Percentiles rank a stretch among this genome's conserved stretches.
Evolutionary conservation across 2,797 vertebrate genomes (phyloP).

Genomic region (Diceros bicornis): DNA sequence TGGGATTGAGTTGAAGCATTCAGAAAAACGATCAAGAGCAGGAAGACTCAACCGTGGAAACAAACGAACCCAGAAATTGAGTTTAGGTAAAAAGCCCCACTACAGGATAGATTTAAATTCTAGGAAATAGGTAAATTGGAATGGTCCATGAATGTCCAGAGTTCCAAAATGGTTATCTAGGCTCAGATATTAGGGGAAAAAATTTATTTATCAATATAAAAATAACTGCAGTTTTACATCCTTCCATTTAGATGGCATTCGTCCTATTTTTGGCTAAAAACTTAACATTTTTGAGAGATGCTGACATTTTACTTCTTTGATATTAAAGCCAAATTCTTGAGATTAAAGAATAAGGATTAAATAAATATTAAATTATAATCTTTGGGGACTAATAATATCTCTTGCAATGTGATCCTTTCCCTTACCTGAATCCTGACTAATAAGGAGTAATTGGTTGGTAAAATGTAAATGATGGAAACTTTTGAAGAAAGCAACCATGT

Average conservation of each 20-base stretch:
- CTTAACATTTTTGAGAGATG: not conserved
- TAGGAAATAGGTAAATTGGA: not conserved
- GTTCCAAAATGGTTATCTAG: not conserved
- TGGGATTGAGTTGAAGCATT: constrained; percentile 10
- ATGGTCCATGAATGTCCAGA: not conserved
- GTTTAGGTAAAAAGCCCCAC: not conserved
- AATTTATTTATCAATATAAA: not conserved
- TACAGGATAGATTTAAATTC: not conserved
- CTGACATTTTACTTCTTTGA: not conserved
- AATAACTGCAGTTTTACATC: constrained; percentile 20
- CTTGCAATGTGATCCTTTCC: not conserved
- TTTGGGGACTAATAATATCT: not conserved
- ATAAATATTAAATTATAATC: not conserved
- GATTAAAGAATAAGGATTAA: constrained; percentile 11
- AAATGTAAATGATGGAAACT: not conserved
- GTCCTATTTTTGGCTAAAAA: constrained; percentile 14
- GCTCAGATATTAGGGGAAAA: not conserved
- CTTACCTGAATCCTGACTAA: not conserved
- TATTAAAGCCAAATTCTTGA: not conserved
- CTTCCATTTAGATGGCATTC: not conserved
- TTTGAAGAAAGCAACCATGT: not conserved
- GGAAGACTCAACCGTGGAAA: not conserved
- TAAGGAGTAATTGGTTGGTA: not conserved
- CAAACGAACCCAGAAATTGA: not conserved
- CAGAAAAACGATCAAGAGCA: not conserved